Evolutionary conservation across 2,797 vertebrate species (phyloP).

Genomic region (Peromyscus melanophrys): DNA sequence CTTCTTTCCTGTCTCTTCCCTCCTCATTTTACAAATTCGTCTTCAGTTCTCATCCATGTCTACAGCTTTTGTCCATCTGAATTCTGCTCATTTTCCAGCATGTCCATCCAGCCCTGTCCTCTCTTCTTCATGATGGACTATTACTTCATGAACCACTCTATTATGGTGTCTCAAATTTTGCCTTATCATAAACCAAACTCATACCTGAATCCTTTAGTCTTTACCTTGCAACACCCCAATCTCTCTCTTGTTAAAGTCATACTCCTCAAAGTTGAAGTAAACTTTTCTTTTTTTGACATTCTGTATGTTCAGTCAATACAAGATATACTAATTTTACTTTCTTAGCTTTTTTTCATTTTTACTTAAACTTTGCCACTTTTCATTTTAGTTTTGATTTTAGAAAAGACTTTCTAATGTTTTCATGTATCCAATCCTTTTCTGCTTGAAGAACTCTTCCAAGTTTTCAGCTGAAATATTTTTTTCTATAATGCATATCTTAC

Average conservation of each 20-base stretch:
- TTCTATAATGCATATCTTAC: conserved; percentile 9
- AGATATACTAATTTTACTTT: background rate
- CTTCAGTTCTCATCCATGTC: background rate
- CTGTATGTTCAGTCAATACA: background rate
- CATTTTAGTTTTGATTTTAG: background rate
- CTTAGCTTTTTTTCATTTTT: background rate
- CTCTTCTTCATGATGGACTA: background rate
- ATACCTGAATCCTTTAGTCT: background rate
- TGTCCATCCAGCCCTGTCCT: background rate
- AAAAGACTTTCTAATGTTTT: background rate
- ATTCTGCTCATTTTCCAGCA: background rate
- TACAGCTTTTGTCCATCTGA: background rate
- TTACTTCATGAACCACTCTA: background rate
- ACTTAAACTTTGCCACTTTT: conserved; percentile 18
- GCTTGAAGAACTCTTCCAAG: background rate
- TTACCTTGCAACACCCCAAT: background rate
- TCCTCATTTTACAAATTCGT: background rate
- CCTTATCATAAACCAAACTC: background rate
- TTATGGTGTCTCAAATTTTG: background rate
- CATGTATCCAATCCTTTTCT: background rate
- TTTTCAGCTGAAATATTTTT: background rate
- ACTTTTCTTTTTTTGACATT: background rate
- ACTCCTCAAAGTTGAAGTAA: background rate
- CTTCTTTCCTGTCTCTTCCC: background rate
- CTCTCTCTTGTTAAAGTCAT: background rate